Percentiles rank a stretch among this genome's conserved stretches.
phyloP scores from a whole-genome alignment of 2,797 vertebrate genomes.

The Enteromius fasciolatus region DNA sequence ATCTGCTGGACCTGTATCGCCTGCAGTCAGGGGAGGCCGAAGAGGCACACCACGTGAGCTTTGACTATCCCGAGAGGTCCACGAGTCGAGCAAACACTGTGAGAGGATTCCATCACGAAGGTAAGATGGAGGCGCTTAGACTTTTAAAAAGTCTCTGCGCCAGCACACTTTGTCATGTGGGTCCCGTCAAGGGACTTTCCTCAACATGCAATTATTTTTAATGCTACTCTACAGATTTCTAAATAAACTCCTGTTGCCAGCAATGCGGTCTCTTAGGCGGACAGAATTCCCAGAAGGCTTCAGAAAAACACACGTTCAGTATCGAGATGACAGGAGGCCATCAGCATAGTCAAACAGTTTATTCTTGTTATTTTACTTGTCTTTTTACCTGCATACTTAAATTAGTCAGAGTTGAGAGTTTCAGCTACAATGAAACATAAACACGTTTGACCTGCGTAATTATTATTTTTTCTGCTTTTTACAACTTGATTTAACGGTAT shows the following conservation, averaged over 20 bases:
- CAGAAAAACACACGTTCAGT: constrained; percentile 72
- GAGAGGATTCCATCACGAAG: constrained; percentile 98
- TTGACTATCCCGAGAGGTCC: constrained; percentile 93
- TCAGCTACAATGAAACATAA: neutral
- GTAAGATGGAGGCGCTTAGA: constrained; percentile 78
- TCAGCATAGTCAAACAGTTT: constrained; percentile 50
- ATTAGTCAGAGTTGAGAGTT: neutral
- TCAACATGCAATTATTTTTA: constrained; percentile 85
- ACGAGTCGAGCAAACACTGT: constrained; percentile 97
- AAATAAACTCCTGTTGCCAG: constrained; percentile 80
- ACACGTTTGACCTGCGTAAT: neutral
- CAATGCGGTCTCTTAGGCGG: constrained; percentile 75
- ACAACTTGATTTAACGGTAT: neutral
- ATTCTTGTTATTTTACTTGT: constrained; percentile 32
- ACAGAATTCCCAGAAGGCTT: constrained; percentile 68
- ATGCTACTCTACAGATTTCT: constrained; percentile 82
- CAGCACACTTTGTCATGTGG: constrained; percentile 56
- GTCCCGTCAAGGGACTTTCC: constrained; percentile 78
- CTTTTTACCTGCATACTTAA: constrained; percentile 36
- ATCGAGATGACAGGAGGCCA: constrained; percentile 63
- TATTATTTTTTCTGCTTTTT: neutral
- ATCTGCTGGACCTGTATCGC: constrained; percentile 96
- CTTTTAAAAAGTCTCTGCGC: constrained; percentile 61
- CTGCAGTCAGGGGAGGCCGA: constrained; percentile 93
- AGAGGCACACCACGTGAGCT: constrained; percentile 81